Percentiles rank a stretch among this genome's conserved stretches.
These are phyloP conservation scores for Drosophila testacea DNA, from an alignment of 2,888 invertebrate genomes.

Conservation along the genomic window DNA sequence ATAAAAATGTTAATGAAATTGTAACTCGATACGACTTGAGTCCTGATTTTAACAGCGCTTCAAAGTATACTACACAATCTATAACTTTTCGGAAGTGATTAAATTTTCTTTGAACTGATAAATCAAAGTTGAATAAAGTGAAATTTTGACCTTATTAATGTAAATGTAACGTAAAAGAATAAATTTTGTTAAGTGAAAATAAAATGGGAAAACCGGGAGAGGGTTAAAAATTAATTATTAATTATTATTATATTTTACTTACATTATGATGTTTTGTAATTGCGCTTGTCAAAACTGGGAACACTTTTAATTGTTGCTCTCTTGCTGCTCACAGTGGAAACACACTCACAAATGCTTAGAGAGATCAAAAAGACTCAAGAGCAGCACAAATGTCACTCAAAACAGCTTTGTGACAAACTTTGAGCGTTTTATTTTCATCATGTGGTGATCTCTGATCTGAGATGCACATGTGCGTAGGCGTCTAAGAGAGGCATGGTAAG, in stretches of 20 bases:
- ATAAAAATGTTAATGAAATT: no score
- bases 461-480: constrained; percentile 49
- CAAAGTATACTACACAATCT: constrained; percentile 3
- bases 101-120: no score
- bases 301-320: constrained; percentile 23
- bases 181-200: no score
- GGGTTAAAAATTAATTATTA: no score
- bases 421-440: neutral
- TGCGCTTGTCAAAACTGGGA: constrained; percentile 37
- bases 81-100: neutral
- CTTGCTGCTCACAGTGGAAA: neutral
- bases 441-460: constrained; percentile 29
- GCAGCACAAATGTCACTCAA: constrained; percentile 30
- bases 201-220: neutral
- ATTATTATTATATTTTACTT: neutral
- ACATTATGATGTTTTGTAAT: no score
- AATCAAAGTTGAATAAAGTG: no score
- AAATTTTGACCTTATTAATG: no score
- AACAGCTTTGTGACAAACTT: neutral
- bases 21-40: no score
- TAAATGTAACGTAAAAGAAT: no score
- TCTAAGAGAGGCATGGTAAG: neutral
- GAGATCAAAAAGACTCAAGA: constrained; percentile 22
- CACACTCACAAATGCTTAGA: neutral
- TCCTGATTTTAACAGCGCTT: neutral